phyloP scores from a whole-genome alignment of 1,140 invertebrate species.

The Monochamus saltuarius region DNA sequence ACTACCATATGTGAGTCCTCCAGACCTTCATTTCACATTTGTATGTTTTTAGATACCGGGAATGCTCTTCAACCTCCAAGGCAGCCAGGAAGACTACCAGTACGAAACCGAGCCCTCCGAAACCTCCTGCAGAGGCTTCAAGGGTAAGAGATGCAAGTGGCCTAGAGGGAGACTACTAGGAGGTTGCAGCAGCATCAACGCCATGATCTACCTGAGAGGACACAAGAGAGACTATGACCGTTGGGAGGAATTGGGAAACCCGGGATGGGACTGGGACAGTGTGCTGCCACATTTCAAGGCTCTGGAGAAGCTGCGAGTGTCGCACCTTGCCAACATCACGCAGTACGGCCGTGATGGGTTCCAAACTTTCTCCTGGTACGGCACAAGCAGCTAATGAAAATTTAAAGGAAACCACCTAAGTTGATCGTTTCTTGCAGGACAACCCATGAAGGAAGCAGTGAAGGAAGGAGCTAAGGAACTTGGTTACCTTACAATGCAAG shows the following conservation, averaged over 20 bases:
- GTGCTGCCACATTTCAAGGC: too few relatives aligned
- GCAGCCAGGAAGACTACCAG: conserved; percentile 69
- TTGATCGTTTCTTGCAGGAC: conserved; percentile 57
- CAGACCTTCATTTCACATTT: too few relatives aligned
- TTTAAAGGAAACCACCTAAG: neutral
- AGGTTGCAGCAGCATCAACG: conserved; percentile 81
- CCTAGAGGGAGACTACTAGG: conserved; percentile 81
- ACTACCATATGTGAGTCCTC: too few relatives aligned
- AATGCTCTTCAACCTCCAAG: conserved; percentile 30
- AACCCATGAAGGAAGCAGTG: conserved; percentile 73
- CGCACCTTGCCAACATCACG: conserved; percentile 26
- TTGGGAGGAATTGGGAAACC: conserved; percentile 61
- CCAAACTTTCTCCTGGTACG: conserved; percentile 61
- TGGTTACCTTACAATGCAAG: conserved; percentile 64
- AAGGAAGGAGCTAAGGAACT: conserved; percentile 83
- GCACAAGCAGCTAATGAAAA: conserved; percentile 2
- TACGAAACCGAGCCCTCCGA: conserved; percentile 85
- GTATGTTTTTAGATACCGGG: conserved; percentile 38
- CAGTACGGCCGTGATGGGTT: conserved; percentile 62
- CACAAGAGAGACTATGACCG: conserved; percentile 82
- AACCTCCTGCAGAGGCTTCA: conserved; percentile 67
- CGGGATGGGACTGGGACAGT: conserved; percentile 35
- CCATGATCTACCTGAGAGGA: conserved; percentile 90
- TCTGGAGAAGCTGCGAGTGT: conserved; percentile 52
- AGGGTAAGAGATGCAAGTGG: conserved; percentile 56